These are phyloP conservation scores for Lithophane semibrunnea DNA, from an alignment of 2,888 invertebrate species.

Conservation along the genomic window DNA sequence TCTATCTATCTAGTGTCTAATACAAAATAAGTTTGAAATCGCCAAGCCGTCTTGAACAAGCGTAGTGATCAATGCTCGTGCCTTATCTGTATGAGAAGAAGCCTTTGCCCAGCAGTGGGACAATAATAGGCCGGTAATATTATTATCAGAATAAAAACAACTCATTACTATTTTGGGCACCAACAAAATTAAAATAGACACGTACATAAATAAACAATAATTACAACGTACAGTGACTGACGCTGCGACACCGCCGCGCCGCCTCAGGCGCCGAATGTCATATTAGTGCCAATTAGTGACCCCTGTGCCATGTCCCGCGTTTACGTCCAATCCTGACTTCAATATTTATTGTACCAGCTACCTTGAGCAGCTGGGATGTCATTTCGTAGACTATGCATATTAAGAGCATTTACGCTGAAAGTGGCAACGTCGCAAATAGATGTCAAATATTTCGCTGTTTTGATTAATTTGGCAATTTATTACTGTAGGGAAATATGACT, in stretches of 20 bases:
- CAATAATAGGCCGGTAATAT: not conserved
- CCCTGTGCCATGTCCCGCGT: slow-evolving; percentile 21
- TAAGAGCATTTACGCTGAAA: no score
- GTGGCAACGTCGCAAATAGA: no score
- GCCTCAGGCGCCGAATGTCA: slow-evolving; percentile 27
- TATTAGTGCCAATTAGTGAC: slow-evolving; percentile 47
- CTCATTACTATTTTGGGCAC: slow-evolving; percentile 1
- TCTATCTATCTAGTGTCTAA: no score
- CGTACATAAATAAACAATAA: slow-evolving; percentile 17
- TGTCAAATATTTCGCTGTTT: no score
- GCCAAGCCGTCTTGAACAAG: no score
- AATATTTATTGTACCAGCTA: slow-evolving; percentile 23
- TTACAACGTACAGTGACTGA: slow-evolving; percentile 10
- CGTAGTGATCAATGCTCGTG: not conserved
- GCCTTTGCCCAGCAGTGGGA: not conserved
- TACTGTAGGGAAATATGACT: no score
- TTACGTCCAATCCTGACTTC: slow-evolving; percentile 34
- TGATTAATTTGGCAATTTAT: no score
- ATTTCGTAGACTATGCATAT: not conserved
- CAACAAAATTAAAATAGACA: slow-evolving; percentile 3
- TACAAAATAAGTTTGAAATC: no score
- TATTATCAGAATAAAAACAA: not conserved
- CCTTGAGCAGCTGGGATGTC: not conserved
- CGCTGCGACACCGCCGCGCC: not conserved
- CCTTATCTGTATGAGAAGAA: not conserved